Evolutionary conservation across 2,888 invertebrate genomes (phyloP).

Genomic region (Xylota sylvarum): DNA sequence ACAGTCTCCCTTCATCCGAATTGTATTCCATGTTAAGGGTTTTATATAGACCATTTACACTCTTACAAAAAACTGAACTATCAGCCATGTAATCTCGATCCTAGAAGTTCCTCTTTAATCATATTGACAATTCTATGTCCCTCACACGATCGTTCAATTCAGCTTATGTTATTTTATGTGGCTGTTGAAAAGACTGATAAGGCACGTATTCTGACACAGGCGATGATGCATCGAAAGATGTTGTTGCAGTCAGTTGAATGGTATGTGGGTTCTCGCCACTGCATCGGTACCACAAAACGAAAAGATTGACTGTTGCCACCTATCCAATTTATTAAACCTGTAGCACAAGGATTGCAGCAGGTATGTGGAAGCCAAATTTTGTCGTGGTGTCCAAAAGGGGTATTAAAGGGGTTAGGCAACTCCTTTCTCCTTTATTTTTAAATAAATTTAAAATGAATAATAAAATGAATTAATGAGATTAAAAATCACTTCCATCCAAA

Average conservation of each 20-base stretch:
- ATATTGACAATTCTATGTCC: not conserved
- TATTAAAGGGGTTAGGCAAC: no score
- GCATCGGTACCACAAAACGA: no score
- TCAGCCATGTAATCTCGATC: not conserved
- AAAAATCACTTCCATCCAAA: no score
- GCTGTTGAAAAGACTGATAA: not conserved
- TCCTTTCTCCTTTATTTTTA: no score
- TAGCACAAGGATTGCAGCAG: no score
- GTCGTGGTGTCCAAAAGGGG: no score
- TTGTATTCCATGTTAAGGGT: not conserved
- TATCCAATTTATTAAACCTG: not conserved
- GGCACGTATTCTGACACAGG: constrained; percentile 16
- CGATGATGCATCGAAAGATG: no score
- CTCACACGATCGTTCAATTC: constrained; percentile 1
- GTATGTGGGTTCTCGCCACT: no score
- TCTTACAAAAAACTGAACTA: not conserved
- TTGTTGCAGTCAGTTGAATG: constrained; percentile 35
- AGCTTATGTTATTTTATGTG: not conserved
- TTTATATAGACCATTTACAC: not conserved
- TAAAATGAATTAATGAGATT: no score
- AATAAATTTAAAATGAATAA: no score
- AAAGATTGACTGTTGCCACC: no score
- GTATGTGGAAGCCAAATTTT: no score
- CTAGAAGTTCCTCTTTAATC: not conserved
- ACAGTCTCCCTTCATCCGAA: not conserved